Base-by-base conservation (phyloP, 2,113 vertebrate genomes). In the Hydropotes inermis region DNA sequence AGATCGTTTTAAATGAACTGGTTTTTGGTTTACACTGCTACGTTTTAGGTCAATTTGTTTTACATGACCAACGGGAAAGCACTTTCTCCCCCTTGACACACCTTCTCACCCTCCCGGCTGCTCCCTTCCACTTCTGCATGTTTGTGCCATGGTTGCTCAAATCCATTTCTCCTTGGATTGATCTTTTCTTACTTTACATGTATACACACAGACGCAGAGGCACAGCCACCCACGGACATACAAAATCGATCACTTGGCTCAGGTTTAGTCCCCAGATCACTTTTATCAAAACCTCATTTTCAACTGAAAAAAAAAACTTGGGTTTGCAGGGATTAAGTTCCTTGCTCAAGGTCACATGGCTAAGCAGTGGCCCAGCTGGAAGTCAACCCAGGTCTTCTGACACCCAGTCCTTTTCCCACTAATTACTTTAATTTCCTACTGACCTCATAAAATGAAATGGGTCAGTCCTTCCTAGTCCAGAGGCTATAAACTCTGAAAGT, bases 341-440 rank as follows among this genome's bases (percentile, higher is more conserved):
- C 87, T 83, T 45, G 52, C 61, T 36, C 78, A n/a, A 47, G 70
- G 91, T 96, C 57, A 67, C 28, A n/a, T 2, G 61, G 50, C 82
- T 64, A 76, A 82, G 55, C 39, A 47, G 36, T 23, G 50, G 54
- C 82, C 89, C 36, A 50, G 78, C 58, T 86, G 90, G 61, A 88
- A 74, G 87, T 28, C 50, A 95, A 82, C 67, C 43, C 45, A 60
- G 57, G 67, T 84, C 67, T 95, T 88, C 87, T 33, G n/a, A 94
- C 47, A 47, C 47, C n/a, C 54, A 52, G 33, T 58, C n/a, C 57
- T 90, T 79, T 87, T 10, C 50, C 43, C 28, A 13, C 76, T 92
- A 86, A 93, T 95, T 91, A 88, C n/a, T 95, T 95, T 92, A 74
- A 96, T 92, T 97, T 96, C 78, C 57, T 86, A 89, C 79, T 84